Percentiles rank a stretch among this genome's conserved stretches.
Evolutionary conservation across 2,113 vertebrate genomes (phyloP).

Genomic region (Eudorcas thomsonii): DNA sequence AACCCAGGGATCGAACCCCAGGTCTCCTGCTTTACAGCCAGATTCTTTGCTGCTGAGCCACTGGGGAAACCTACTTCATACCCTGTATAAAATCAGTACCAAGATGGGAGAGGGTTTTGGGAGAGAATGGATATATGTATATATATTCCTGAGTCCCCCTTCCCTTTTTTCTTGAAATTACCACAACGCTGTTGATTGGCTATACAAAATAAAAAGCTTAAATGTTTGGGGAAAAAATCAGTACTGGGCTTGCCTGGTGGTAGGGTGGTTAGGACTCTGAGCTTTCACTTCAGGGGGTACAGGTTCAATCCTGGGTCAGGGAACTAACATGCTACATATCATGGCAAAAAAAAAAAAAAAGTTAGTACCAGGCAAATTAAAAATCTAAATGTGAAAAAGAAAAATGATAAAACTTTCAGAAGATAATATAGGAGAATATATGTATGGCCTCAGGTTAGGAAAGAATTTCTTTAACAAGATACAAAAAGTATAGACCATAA

Average conservation of each 20-base stretch:
- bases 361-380: background rate
- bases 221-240: background rate
- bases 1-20: background rate
- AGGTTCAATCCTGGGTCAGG: background rate
- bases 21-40: background rate
- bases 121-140: background rate
- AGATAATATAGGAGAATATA: background rate
- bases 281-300: background rate
- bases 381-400: background rate
- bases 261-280: background rate
- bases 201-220: background rate
- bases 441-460: background rate
- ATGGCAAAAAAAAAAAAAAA: background rate
- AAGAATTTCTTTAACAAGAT: background rate
- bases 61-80: background rate
- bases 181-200: background rate
- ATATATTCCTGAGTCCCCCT: background rate
- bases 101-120: background rate
- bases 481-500: background rate
- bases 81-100: background rate
- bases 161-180: background rate
- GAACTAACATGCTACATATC: background rate
- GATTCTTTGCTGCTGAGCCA: background rate
- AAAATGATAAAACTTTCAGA: background rate
- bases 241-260: background rate